Evolutionary conservation across 2,888 invertebrate genomes (phyloP), one percentile per base, ranked within the genome.

Genomic region (Yponomeuta cagnagella): DNA sequence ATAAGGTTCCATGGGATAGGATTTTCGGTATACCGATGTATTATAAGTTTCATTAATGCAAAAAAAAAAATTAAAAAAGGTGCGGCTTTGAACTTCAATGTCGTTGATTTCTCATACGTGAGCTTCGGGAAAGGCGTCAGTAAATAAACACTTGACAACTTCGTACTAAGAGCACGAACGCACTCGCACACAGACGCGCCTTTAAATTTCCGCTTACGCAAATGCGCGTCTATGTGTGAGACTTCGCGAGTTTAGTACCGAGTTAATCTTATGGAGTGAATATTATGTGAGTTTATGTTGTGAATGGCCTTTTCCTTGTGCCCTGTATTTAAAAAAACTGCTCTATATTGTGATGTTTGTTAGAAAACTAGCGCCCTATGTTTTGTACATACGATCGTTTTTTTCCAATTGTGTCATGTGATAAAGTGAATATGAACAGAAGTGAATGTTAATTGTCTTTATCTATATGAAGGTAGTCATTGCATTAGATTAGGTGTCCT

Each of bases 201-300:
- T 43, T 43, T 8, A 43, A 5, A 43, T 43, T 43, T 43, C 43
- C 8, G 8, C 43, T 43, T 43, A 43, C 9, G 43, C 43, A 5
- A 1, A 8, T 8, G 43, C 8, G 43, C 52, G 15, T 58, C 52
- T 65, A 65, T 65, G 65, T 65, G 64, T 64, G 64, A 58, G 52
- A 23, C 30, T 64, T 84, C 86, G 30, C 64, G 30, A n/a, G 23
- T 23, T 23, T 64, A 64, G 30, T 64, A 30, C 10, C 6, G n/a
- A 31, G 64, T 15, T 58, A 52, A 52, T 12, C 52, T 52, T 52
- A 12, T 52, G 2, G 10, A 52, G 52, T 58, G 52, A 58, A 58
- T 58, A 58, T 58, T 58, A 15, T 58, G 52, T 58, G 52, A 12
- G 52, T 58, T 12, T 58, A 58, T 58, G 52, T 58, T 58, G 52